A percentile compares a stretch with the other conserved stretches of the same genome.
Conservation (phyloP, 92 coral and sea anemone species). For the Zoanthus sansibaricus region DNA sequence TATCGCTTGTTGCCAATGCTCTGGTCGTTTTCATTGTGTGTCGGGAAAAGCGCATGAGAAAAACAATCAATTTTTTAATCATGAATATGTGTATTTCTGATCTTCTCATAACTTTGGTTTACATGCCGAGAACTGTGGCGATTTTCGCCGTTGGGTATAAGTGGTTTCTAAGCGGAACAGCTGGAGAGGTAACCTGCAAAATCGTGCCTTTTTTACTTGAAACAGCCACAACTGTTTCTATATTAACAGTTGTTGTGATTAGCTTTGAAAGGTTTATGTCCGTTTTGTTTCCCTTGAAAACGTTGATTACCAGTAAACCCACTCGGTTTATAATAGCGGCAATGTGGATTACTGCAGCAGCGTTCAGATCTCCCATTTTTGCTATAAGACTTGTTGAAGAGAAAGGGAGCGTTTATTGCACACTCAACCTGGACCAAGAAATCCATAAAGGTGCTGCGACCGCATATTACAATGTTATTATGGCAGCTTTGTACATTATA, state of each 20-base stretch:
- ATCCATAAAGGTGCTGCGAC: conserved; percentile 37
- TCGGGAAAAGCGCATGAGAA: conserved; percentile 54
- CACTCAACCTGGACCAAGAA: conserved; percentile 29
- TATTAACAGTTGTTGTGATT: conserved; percentile 29
- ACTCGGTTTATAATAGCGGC: conserved; percentile 3
- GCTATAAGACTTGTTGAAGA: conserved; percentile 6
- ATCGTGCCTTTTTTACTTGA: conserved; percentile 31
- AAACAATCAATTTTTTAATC: conserved; percentile 63
- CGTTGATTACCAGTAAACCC: conserved; percentile 10
- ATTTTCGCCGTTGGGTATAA: conserved; percentile 33
- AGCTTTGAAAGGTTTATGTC: conserved; percentile 35
- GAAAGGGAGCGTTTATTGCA: conserved; percentile 9
- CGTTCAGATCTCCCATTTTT: conserved; percentile 31
- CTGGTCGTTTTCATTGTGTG: conserved; percentile 60
- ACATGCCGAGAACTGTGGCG: conserved; percentile 29
- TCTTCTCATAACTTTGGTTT: conserved; percentile 54
- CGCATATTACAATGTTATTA: background rate
- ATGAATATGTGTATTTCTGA: conserved; percentile 68
- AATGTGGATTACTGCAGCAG: conserved; percentile 28
- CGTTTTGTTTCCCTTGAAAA: conserved; percentile 37
- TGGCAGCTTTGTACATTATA: conserved; percentile 18
- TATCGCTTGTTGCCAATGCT: conserved; percentile 52
- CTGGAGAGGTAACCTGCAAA: conserved; percentile 15
- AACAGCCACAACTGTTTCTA: conserved; percentile 42
- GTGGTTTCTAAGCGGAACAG: conserved; percentile 4